Evolutionary conservation across 2,113 vertebrate species (phyloP).

Genomic region (Oxygymnocypris stewartii): DNA sequence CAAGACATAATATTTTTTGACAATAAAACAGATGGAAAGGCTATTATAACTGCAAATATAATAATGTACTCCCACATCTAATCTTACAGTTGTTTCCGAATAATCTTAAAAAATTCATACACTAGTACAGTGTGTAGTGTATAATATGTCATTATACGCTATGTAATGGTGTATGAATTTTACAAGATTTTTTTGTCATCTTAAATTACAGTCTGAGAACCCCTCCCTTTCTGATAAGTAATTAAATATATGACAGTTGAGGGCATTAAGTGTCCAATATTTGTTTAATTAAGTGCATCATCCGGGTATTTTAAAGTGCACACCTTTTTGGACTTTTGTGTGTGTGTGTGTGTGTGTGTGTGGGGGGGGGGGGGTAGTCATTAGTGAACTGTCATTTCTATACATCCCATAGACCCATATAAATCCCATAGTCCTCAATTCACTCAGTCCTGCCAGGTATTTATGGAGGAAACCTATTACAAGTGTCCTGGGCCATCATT

Average conservation of each 20-base stretch:
- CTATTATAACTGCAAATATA: neutral
- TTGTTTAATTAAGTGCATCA: neutral
- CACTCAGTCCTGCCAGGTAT: constrained; percentile 48
- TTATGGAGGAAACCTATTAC: constrained; percentile 58
- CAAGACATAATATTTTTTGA: neutral
- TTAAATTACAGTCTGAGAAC: neutral
- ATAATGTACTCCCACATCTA: neutral
- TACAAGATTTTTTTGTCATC: neutral
- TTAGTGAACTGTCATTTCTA: constrained; percentile 41
- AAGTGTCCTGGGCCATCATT: constrained; percentile 61
- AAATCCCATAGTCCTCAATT: constrained; percentile 21
- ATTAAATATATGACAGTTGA: neutral
- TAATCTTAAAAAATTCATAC: too few relatives aligned
- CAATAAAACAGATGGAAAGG: neutral
- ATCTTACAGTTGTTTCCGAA: neutral
- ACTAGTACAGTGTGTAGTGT: neutral
- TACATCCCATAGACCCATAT: too few relatives aligned
- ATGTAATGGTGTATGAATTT: neutral
- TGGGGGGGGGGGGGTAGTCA: too few relatives aligned
- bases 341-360: neutral
- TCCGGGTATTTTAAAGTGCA: neutral
- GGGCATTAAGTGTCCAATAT: neutral
- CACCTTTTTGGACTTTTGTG: neutral
- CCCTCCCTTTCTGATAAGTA: neutral
- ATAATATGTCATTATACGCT: neutral